phyloP scores from a whole-genome alignment of 2,113 vertebrate species.

The Pelecanoides urinatrix region DNA sequence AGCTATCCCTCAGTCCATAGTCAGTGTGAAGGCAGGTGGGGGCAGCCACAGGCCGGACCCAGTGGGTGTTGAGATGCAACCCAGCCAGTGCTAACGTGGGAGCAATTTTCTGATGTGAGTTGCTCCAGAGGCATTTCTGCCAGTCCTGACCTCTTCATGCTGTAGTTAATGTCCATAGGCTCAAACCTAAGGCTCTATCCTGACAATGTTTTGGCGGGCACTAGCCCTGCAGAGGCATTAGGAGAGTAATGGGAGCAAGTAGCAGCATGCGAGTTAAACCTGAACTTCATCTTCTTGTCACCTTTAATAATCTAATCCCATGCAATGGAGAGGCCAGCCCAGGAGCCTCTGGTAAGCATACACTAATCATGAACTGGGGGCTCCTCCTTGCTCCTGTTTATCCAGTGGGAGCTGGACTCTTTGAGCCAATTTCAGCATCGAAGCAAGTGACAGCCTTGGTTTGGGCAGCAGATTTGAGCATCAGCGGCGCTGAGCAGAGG shows the following conservation, averaged over 20 bases:
- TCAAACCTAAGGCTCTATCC: background rate
- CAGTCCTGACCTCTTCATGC: background rate
- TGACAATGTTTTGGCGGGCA: background rate
- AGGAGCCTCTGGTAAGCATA: background rate
- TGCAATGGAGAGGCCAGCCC: background rate
- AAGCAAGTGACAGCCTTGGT: background rate
- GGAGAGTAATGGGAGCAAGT: background rate
- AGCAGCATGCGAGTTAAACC: background rate
- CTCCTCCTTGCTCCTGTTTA: background rate
- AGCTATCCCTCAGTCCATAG: background rate
- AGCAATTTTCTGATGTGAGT: background rate
- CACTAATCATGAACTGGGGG: background rate
- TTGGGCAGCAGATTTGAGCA: accelerated
- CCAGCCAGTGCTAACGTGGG: background rate
- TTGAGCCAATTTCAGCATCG: background rate
- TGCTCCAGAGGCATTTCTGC: background rate
- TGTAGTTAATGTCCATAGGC: background rate
- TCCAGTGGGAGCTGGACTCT: background rate
- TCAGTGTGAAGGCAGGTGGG: background rate
- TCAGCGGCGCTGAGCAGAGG: background rate
- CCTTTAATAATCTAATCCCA: background rate
- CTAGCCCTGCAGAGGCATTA: background rate
- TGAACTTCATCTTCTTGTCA: background rate
- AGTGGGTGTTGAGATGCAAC: background rate
- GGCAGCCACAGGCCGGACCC: background rate